These are phyloP conservation scores for Semnornis frantzii DNA, from an alignment of 2,113 vertebrate species.

Conservation along the genomic window DNA sequence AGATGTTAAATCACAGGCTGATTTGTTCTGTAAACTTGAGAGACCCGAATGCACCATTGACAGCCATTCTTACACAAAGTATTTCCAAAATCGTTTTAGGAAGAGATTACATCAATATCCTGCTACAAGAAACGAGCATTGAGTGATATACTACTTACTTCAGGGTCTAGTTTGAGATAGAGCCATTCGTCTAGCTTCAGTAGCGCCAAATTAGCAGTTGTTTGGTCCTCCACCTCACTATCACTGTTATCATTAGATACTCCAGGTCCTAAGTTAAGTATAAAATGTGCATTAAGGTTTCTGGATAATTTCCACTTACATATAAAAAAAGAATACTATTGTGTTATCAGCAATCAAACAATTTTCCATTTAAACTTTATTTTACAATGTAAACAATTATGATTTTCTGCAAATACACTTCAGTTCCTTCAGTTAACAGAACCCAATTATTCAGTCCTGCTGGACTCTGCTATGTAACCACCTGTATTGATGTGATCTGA, in stretches of 20 bases:
- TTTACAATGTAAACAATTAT: not conserved
- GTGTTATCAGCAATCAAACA: not conserved
- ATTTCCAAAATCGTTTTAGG: not conserved
- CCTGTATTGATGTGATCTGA: not conserved
- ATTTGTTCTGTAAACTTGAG: not conserved
- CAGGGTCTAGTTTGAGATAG: conserved; percentile 83
- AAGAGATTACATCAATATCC: not conserved
- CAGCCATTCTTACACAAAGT: not conserved
- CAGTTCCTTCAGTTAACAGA: not conserved
- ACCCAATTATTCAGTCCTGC: not conserved
- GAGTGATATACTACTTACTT: conserved; percentile 73
- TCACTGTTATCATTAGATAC: conserved; percentile 84
- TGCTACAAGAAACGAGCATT: not conserved
- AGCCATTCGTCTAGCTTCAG: conserved; percentile 92
- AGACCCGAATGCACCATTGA: rapidly evolving
- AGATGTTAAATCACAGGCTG: not conserved
- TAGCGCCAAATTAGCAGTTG: conserved; percentile 71
- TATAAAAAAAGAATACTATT: not conserved
- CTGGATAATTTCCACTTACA: not conserved
- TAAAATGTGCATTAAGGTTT: not conserved
- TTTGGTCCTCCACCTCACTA: conserved; percentile 85
- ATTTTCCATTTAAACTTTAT: not conserved
- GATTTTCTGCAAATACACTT: not conserved
- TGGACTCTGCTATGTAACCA: not conserved
- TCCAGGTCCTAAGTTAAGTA: conserved; percentile 58